Evolutionary conservation across 2,113 vertebrate genomes (phyloP).

Genomic region (Empidonax traillii): DNA sequence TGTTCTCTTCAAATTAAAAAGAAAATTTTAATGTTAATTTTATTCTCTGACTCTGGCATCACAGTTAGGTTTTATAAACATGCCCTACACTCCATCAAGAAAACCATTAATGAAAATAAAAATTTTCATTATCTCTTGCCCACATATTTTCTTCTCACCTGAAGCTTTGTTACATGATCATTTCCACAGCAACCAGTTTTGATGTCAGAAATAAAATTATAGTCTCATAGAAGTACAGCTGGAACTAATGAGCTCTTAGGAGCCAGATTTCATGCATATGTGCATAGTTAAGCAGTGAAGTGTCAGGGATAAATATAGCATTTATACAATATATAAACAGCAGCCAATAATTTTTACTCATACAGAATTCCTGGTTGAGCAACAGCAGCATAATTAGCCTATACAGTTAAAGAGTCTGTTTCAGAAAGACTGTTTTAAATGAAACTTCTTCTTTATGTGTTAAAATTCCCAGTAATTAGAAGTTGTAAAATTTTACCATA

Average conservation of each 20-base stretch:
- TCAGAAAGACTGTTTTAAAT: neutral
- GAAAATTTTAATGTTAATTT: neutral
- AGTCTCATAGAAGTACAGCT: neutral
- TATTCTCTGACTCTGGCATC: neutral
- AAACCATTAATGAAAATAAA: neutral
- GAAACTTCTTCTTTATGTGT: neutral
- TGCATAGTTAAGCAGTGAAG: slow-evolving; percentile 6
- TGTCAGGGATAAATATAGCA: slow-evolving; percentile 12
- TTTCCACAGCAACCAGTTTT: slow-evolving; percentile 17
- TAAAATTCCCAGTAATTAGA: neutral
- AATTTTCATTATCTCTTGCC: neutral
- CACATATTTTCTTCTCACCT: neutral
- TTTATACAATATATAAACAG: slow-evolving; percentile 3
- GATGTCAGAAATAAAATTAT: slow-evolving; percentile 20
- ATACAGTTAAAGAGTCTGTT: neutral
- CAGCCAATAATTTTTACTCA: slow-evolving; percentile 31
- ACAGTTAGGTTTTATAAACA: neutral
- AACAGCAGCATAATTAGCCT: neutral
- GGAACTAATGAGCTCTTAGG: slow-evolving; percentile 31
- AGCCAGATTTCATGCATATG: slow-evolving; percentile 29
- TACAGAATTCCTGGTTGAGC: neutral
- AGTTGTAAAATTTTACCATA: neutral
- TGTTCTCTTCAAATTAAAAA: neutral
- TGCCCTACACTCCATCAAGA: neutral
- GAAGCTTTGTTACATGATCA: neutral